Evolutionary conservation across 2,888 invertebrate species (phyloP).

Genomic region (Eucera pruinosa): DNA sequence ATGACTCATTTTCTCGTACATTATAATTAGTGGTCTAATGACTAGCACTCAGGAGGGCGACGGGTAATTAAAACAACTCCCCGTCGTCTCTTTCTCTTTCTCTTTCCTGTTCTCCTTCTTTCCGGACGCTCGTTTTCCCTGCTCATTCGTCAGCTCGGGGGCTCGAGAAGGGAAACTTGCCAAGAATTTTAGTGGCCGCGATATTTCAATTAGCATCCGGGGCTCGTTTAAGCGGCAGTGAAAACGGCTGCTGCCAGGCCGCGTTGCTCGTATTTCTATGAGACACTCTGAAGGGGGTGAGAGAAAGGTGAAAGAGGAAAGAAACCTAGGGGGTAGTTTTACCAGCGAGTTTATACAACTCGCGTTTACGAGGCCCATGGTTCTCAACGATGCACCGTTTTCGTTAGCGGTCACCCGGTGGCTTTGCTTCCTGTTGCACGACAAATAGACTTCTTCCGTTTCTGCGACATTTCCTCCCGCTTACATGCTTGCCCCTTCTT

Average conservation of each 20-base stretch:
- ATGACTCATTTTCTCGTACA: conserved; percentile 81
- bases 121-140: conserved; percentile 38
- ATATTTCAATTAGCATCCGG: conserved; percentile 83
- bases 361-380: conserved; percentile 34
- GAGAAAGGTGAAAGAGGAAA: not conserved
- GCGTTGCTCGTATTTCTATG: conserved; percentile 43
- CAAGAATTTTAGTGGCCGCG: conserved; percentile 82
- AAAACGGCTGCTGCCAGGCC: conserved; percentile 69
- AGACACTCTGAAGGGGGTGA: not conserved
- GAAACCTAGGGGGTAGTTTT: conserved; percentile 5
- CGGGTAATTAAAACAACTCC: conserved; percentile 83
- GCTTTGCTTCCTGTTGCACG: conserved; percentile 56
- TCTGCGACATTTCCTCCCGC: conserved; percentile 8
- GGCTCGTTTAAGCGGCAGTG: conserved; percentile 78
- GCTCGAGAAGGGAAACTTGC: conserved; percentile 71
- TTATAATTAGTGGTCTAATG: conserved; percentile 84
- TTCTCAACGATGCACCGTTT: conserved; percentile 22
- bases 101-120: conserved; percentile 47
- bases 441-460: conserved; percentile 59
- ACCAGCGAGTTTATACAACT: conserved; percentile 27
- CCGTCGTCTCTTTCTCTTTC: conserved; percentile 47
- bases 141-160: conserved; percentile 49
- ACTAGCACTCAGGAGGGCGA: conserved; percentile 80
- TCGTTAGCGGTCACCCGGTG: conserved; percentile 35
- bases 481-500: not conserved